A percentile compares a stretch with the other conserved stretches of the same genome.
phyloP scores from a whole-genome alignment of 2,888 invertebrate genomes.

The Cosmia pyralina region DNA sequence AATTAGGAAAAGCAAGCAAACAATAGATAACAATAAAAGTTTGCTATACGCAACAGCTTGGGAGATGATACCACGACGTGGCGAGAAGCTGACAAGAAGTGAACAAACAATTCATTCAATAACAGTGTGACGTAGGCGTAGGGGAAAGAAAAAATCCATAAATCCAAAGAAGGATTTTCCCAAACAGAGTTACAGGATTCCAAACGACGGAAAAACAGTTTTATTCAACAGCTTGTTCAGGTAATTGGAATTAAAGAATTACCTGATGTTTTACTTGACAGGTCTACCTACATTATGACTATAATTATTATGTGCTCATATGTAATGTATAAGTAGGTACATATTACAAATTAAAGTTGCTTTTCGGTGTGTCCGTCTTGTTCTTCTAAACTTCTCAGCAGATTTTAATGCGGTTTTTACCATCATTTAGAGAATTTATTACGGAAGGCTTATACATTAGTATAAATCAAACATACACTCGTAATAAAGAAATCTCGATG shows the following conservation, averaged over 20 bases:
- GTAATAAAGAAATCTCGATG: background rate
- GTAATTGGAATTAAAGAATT: constrained; percentile 14
- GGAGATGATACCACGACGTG: constrained; percentile 7
- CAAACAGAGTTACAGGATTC: background rate
- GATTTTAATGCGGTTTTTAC: background rate
- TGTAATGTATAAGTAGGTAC: too few relatives aligned
- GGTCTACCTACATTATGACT: background rate
- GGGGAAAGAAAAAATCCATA: constrained; percentile 16
- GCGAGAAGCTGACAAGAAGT: background rate
- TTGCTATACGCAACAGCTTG: constrained; percentile 1
- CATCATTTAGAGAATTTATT: background rate
- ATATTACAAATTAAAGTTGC: too few relatives aligned
- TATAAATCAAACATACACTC: background rate
- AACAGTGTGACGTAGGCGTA: constrained; percentile 30
- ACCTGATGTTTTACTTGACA: constrained; percentile 20
- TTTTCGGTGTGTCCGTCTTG: background rate
- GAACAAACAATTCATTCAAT: constrained; percentile 15
- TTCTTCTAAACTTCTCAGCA: too few relatives aligned
- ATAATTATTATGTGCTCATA: background rate
- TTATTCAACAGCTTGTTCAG: constrained; percentile 13
- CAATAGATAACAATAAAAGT: constrained; percentile 28
- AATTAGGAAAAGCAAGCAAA: constrained; percentile 46
- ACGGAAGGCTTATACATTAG: background rate
- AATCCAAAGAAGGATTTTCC: constrained; percentile 33
- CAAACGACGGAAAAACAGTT: constrained; percentile 12